These are phyloP conservation scores for Onthophagus sagittarius DNA, from an alignment of 2,888 invertebrate genomes.

Conservation along the genomic window DNA sequence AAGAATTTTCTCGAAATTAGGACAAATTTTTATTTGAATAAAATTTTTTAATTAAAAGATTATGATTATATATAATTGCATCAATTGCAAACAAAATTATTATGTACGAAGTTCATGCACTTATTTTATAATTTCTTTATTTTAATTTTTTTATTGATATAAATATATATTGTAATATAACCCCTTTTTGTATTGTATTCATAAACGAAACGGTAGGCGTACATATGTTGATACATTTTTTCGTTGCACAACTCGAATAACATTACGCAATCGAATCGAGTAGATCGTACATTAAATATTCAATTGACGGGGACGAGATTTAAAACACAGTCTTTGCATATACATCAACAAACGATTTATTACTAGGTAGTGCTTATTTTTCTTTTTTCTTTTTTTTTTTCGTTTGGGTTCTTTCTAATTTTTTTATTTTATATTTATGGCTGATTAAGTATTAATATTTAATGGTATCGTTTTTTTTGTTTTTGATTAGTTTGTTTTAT, in stretches of 20 bases:
- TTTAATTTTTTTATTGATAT: too few species aligned
- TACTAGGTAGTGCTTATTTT: not conserved
- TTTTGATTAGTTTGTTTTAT: too few species aligned
- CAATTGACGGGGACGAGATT: not conserved
- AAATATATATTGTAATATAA: not conserved
- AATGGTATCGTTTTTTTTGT: too few species aligned
- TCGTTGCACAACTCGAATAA: not conserved
- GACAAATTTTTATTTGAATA: not conserved
- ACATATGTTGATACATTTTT: not conserved
- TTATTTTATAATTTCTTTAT: too few species aligned
- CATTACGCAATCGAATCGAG: not conserved
- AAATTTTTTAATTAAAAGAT: too few species aligned
- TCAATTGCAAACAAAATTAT: too few species aligned
- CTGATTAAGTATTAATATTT: too few species aligned
- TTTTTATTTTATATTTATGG: too few species aligned
- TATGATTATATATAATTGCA: too few species aligned
- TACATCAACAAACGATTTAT: not conserved
- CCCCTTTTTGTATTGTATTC: not conserved
- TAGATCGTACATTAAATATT: not conserved
- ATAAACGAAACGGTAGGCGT: not conserved
- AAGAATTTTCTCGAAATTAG: constrained; percentile 22
- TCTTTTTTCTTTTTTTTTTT: not conserved
- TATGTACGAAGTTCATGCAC: too few species aligned
- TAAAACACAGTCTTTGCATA: not conserved
- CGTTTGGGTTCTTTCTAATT: too few species aligned